Evolutionary conservation across 1,140 invertebrate genomes (phyloP).

Genomic region (Eriosoma lanigerum): DNA sequence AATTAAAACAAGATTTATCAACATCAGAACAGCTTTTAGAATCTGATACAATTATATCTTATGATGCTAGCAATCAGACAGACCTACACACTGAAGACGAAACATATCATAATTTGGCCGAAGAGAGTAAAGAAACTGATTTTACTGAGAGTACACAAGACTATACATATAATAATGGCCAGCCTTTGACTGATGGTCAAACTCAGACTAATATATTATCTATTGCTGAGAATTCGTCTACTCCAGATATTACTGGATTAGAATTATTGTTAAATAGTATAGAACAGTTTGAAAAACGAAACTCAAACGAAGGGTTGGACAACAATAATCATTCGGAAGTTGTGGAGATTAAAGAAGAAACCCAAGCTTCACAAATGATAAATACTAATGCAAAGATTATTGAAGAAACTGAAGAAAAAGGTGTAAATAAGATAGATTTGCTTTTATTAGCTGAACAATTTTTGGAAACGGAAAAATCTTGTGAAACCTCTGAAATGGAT

Average conservation of each 20-base stretch:
- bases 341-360: not conserved
- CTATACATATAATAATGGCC: not conserved
- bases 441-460: slow-evolving; percentile 46
- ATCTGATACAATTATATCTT: slow-evolving; percentile 15
- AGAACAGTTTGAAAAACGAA: slow-evolving; percentile 45
- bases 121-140: slow-evolving; percentile 23
- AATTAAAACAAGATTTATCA: slow-evolving; percentile 9
- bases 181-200: not conserved
- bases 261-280: slow-evolving; percentile 43
- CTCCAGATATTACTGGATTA: slow-evolving; percentile 37
- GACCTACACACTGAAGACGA: slow-evolving; percentile 42
- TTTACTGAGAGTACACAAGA: slow-evolving; percentile 8
- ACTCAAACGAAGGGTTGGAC: not conserved
- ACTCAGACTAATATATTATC: slow-evolving; percentile 24
- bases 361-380: not conserved
- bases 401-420: slow-evolving; percentile 36
- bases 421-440: slow-evolving; percentile 46
- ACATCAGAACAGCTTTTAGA: not conserved
- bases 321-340: not conserved
- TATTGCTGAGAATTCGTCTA: slow-evolving; percentile 16
- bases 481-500: not conserved
- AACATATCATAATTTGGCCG: not conserved
- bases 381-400: not conserved
- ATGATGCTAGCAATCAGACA: slow-evolving; percentile 43
- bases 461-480: slow-evolving; percentile 48